These are phyloP conservation scores for Melolontha melolontha DNA, from an alignment of 2,888 invertebrate genomes.

Conservation along the genomic window DNA sequence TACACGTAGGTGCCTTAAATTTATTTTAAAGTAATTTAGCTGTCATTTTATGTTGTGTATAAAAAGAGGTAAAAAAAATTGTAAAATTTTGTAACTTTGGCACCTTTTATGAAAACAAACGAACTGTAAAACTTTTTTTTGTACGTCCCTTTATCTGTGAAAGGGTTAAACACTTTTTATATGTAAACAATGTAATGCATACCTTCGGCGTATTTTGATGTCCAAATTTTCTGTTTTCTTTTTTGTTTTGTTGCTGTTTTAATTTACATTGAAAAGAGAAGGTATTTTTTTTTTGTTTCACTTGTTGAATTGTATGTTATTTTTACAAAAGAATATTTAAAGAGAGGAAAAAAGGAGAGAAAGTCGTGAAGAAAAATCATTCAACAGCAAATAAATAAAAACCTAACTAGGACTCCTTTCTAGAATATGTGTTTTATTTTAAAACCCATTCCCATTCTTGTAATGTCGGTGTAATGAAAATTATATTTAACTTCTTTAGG, in stretches of 20 bases:
- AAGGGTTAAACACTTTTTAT: background rate
- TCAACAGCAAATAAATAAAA: slow-evolving; percentile 35
- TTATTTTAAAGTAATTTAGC: slow-evolving; percentile 28
- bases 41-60: slow-evolving; percentile 11
- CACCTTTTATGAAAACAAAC: slow-evolving; percentile 1
- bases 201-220: no score
- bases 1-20: slow-evolving; percentile 35
- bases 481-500: no score
- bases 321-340: slow-evolving; percentile 34
- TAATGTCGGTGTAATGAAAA: no score
- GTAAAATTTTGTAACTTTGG: slow-evolving; percentile 8
- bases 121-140: background rate
- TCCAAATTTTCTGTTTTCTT: background rate
- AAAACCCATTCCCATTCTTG: background rate
- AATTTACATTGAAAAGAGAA: background rate
- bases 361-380: slow-evolving; percentile 7
- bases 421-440: slow-evolving; percentile 26
- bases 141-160: slow-evolving; percentile 7
- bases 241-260: slow-evolving; percentile 6
- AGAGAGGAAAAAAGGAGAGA: slow-evolving; percentile 18
- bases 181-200: no score
- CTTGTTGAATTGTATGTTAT: slow-evolving; percentile 36
- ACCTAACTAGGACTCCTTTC: slow-evolving; percentile 31
- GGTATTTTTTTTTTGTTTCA: slow-evolving; percentile 26
- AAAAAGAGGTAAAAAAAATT: background rate